Conservation (phyloP, 64 coral and sea anemone species). For the Stichodactyla helianthus region DNA sequence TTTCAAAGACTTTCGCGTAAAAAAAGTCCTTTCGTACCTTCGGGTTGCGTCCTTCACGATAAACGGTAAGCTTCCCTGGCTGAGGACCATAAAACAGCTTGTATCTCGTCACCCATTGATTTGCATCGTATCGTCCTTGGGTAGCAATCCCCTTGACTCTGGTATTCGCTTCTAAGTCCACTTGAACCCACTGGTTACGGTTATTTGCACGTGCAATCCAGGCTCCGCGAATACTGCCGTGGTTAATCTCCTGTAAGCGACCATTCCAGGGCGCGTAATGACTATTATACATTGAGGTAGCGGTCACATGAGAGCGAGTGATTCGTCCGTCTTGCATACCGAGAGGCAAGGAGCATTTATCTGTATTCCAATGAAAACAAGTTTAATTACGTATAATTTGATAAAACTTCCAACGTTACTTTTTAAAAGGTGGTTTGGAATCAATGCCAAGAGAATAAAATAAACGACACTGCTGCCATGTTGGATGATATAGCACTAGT, state of each 20-base stretch:
- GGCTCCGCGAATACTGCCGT: background rate
- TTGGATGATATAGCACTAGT: no score
- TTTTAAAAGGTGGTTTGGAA: no score
- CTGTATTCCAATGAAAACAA: background rate
- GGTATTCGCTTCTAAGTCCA: constrained; percentile 48
- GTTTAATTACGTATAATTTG: background rate
- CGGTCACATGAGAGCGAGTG: constrained; percentile 20
- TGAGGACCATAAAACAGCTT: background rate
- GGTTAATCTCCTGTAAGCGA: constrained; percentile 41
- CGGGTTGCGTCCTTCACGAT: background rate
- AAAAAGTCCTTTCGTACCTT: background rate
- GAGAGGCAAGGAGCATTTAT: constrained; percentile 53
- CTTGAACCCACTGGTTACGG: constrained; percentile 61
- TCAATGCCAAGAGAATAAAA: no score
- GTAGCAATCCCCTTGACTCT: constrained; percentile 76
- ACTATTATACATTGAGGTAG: constrained; percentile 54
- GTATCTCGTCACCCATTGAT: constrained; percentile 76
- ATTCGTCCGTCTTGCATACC: constrained; percentile 77
- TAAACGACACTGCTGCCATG: no score
- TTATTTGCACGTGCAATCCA: constrained; percentile 61
- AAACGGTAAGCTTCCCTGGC: background rate
- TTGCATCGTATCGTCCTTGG: constrained; percentile 65
- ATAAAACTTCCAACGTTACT: no score
- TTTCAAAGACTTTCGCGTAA: no score
- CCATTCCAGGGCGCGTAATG: constrained; percentile 60